These are phyloP conservation scores for Coelopa frigida DNA, from an alignment of 1,140 invertebrate genomes.

Conservation along the genomic window DNA sequence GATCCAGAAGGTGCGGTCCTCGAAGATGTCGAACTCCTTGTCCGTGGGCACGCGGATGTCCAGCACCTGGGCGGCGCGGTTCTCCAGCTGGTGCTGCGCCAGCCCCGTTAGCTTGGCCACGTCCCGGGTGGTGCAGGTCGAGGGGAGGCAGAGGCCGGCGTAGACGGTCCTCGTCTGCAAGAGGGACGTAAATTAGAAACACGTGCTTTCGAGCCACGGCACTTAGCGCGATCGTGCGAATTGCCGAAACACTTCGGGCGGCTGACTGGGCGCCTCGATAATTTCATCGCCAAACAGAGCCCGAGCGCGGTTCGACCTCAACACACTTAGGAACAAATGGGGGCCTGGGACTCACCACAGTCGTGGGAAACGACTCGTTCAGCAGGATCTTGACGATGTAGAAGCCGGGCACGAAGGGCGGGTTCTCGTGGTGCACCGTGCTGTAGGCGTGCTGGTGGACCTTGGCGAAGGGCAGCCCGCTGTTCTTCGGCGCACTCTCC, in stretches of 20 bases:
- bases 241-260: too few species aligned
- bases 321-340: too few species aligned
- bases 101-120: conserved; percentile 52
- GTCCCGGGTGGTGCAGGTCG: conserved; percentile 56
- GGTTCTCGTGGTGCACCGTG: conserved; percentile 35
- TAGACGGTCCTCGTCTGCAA: conserved; percentile 54
- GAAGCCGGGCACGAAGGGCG: conserved; percentile 54
- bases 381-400: conserved; percentile 52
- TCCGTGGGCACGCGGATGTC: conserved; percentile 59
- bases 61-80: conserved; percentile 46
- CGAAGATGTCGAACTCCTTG: conserved; percentile 56
- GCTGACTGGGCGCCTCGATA: too few species aligned
- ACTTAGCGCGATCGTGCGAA: too few species aligned
- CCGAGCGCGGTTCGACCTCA: conserved; percentile 5
- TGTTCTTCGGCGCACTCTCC: conserved; percentile 23
- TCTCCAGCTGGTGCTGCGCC: conserved; percentile 45
- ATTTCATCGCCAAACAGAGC: too few species aligned
- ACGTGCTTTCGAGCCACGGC: background rate
- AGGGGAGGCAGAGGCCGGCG: conserved; percentile 66
- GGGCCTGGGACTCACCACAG: conserved; percentile 45
- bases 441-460: conserved; percentile 36
- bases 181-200: background rate
- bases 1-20: conserved; percentile 63
- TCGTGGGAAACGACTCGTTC: conserved; percentile 44
- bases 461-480: conserved; percentile 32